Evolutionary conservation across 2,888 invertebrate species (phyloP), one percentile per base, ranked within the genome.

Genomic region (Isotomurus palustris): DNA sequence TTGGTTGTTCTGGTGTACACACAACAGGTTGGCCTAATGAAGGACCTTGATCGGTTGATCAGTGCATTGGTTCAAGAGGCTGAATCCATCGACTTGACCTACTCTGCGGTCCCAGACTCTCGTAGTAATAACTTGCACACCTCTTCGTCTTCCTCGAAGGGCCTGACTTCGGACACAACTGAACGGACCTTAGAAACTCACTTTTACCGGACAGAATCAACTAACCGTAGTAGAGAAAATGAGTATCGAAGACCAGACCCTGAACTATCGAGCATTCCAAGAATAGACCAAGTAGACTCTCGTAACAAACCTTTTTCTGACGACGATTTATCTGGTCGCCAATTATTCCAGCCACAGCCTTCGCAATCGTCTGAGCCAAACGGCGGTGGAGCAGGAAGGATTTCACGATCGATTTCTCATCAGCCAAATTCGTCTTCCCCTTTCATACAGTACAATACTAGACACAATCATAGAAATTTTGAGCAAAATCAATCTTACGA

Each of bases 51-150:
- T 51, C 57, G 67, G 35, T 54, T 70, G 14, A 59, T 70, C 43
- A 63, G 60, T 25, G 69, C 69, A 21, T 51, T 70, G 28, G 62
- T 70, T 36, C 64, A 66, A 56, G 69, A 69, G 53, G 70, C 70
- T 5, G 66, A 66, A 21, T 65, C 65, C 17, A 70, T 70, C 44
- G 70, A 70, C 56, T 66, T 69, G 51, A 91, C 92, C 71, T 92
- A 92, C 78, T 91, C 92, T 85, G 91, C 91, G 73, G 82, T 91
- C 73, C 85, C 88, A 71, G 91, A 92, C 85, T 91, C 91, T 73
- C 82, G 91, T 73, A 85, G 88, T 71, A 88, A 91, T 77, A 88
- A 88, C 72, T 84, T 88, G 72, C 92, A 92, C 63, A 91, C 91
- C 78, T 88, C 88, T 57, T 92, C 92, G 83, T 64, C 65, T 14